Percentiles rank a stretch among this genome's conserved stretches.
These are phyloP conservation scores for Leptonema lineaticorne DNA, from an alignment of 1,140 invertebrate species.

Conservation along the genomic window DNA sequence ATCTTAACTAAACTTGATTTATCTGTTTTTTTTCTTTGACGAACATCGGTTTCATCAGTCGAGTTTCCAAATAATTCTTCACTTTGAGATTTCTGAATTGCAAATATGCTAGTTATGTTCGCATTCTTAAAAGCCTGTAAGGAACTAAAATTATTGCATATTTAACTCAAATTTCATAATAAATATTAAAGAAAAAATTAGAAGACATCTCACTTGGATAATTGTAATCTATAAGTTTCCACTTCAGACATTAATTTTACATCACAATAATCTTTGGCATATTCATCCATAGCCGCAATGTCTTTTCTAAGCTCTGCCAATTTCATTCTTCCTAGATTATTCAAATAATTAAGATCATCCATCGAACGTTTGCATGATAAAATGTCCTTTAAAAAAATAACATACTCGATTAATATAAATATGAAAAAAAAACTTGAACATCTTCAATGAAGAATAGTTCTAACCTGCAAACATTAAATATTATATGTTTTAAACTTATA, in stretches of 20 bases:
- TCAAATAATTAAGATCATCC: constrained; percentile 68
- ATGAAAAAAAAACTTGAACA: too few relatives aligned
- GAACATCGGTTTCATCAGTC: constrained; percentile 58
- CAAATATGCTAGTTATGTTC: constrained; percentile 70
- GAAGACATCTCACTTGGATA: constrained; percentile 55
- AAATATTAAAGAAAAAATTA: constrained; percentile 10
- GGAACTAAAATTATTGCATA: constrained; percentile 54
- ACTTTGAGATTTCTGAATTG: constrained; percentile 72
- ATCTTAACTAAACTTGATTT: constrained; percentile 65
- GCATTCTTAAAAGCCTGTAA: constrained; percentile 76
- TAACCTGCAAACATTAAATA: too few relatives aligned
- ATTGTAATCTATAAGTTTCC: constrained; percentile 67
- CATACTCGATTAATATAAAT: constrained; percentile 23
- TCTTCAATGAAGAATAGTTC: too few relatives aligned
- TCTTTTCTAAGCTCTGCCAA: constrained; percentile 65
- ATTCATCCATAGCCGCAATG: constrained; percentile 65
- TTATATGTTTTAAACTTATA: too few relatives aligned
- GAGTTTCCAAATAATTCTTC: constrained; percentile 65
- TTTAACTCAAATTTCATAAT: constrained; percentile 1
- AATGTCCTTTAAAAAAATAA: constrained; percentile 68
- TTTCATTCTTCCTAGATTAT: constrained; percentile 69
- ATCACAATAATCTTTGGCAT: constrained; percentile 67
- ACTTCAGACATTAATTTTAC: constrained; percentile 62
- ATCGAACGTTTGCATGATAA: constrained; percentile 67
- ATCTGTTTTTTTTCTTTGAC: constrained; percentile 65